phyloP scores from a whole-genome alignment of 2,797 vertebrate species.

The Tragelaphus oryx region DNA sequence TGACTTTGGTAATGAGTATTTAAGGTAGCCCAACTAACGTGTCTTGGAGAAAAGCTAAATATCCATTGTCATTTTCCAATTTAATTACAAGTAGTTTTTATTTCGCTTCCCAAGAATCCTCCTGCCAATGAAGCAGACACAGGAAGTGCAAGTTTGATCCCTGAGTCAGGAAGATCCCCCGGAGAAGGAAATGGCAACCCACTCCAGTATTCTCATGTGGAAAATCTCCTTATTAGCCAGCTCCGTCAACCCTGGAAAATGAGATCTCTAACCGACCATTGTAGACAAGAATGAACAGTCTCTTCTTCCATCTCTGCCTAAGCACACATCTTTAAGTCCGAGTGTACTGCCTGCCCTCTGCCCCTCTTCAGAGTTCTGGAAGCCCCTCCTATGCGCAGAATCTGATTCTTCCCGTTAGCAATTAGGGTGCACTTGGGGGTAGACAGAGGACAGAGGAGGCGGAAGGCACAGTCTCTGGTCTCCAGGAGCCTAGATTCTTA shows the following conservation, averaged over 20 bases:
- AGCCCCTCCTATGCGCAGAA: background rate
- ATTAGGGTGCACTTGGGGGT: background rate
- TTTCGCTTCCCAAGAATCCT: background rate
- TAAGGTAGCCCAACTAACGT: background rate
- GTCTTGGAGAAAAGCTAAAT: background rate
- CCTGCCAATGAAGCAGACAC: background rate
- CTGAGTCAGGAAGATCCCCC: background rate
- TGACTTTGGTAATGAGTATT: background rate
- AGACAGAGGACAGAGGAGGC: background rate
- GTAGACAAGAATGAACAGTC: background rate
- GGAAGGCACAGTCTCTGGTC: background rate
- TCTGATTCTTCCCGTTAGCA: background rate
- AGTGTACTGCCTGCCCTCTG: background rate
- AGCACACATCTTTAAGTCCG: background rate
- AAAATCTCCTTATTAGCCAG: background rate
- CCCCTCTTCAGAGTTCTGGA: background rate
- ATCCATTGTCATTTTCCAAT: background rate
- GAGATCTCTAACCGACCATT: background rate
- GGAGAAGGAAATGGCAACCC: background rate
- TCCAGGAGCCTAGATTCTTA: background rate
- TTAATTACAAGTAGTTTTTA: background rate
- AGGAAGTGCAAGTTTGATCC: background rate
- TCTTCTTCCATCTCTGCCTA: background rate
- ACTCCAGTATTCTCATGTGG: background rate
- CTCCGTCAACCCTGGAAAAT: background rate